Evolutionary conservation across 2,888 invertebrate genomes (phyloP).

Genomic region (Meiosimyza platycephala): DNA sequence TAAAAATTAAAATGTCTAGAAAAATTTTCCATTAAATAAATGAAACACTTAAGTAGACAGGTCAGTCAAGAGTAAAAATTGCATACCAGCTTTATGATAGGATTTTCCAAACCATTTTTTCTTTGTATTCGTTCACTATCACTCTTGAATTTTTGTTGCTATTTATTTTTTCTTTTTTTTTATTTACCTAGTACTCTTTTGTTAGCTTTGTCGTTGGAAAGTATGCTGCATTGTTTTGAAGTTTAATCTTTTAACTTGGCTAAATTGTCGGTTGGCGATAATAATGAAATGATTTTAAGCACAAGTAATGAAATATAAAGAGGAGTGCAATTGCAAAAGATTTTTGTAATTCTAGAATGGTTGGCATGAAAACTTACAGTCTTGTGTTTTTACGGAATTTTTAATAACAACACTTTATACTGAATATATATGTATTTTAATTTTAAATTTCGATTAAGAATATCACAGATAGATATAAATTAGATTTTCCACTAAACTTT

Average conservation of each 20-base stretch:
- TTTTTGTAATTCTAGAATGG: no score
- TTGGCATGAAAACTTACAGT: no score
- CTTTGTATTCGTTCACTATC: not conserved
- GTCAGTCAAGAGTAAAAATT: constrained; percentile 27
- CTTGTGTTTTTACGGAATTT: no score
- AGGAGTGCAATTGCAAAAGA: no score
- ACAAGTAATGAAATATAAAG: no score
- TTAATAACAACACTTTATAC: no score
- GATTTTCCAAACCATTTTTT: not conserved
- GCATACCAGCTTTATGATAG: not conserved
- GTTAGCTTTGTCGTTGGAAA: not conserved
- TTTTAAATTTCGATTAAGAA: no score
- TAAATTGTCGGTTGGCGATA: not conserved
- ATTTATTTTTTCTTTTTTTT: not conserved
- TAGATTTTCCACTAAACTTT: no score
- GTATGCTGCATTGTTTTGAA: constrained; percentile 3
- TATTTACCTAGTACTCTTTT: not conserved
- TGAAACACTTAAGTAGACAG: constrained; percentile 30
- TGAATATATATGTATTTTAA: no score
- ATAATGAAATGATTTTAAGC: no score
- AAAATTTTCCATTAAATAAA: constrained; percentile 29
- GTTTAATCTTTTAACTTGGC: not conserved
- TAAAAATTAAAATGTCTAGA: constrained; percentile 30
- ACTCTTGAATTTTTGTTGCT: not conserved
- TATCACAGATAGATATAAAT: no score